Conservation (phyloP, 2,113 vertebrate species). For the Larimichthys crocea region DNA sequence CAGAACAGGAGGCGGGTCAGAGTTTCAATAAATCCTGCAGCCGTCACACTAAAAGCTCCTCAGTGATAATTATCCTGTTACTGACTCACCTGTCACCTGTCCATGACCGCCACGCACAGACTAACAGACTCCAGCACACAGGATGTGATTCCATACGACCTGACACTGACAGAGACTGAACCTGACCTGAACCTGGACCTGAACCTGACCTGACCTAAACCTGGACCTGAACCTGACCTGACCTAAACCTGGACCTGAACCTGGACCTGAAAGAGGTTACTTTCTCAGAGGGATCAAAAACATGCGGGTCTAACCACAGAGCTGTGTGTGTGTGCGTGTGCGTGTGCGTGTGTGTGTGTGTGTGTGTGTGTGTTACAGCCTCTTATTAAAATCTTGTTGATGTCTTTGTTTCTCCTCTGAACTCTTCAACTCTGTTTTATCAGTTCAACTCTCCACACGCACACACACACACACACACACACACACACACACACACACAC, state of each 20-base stretch:
- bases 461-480: constrained; percentile 16
- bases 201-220: too few species aligned
- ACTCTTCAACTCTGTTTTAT: constrained; percentile 37
- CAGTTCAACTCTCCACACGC: background rate
- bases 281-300: too few species aligned
- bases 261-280: too few species aligned
- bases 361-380: too few species aligned
- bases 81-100: constrained; percentile 43
- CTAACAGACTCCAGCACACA: constrained; percentile 21
- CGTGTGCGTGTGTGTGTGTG: background rate
- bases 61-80: constrained; percentile 35
- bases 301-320: too few species aligned
- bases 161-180: background rate
- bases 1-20: constrained; percentile 5
- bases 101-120: constrained; percentile 23
- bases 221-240: too few species aligned
- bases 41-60: constrained; percentile 49
- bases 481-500: constrained; percentile 8
- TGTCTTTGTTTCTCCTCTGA: constrained; percentile 35
- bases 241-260: too few species aligned
- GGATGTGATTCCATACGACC: background rate
- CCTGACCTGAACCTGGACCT: too few species aligned
- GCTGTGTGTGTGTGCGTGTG: background rate
- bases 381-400: constrained; percentile 40
- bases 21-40: constrained; percentile 49